Percentiles rank a stretch among this genome's conserved stretches.
Conservation (phyloP, 37 sponge, comb jelly and placozoan species). For the Beroe forskalii region DNA sequence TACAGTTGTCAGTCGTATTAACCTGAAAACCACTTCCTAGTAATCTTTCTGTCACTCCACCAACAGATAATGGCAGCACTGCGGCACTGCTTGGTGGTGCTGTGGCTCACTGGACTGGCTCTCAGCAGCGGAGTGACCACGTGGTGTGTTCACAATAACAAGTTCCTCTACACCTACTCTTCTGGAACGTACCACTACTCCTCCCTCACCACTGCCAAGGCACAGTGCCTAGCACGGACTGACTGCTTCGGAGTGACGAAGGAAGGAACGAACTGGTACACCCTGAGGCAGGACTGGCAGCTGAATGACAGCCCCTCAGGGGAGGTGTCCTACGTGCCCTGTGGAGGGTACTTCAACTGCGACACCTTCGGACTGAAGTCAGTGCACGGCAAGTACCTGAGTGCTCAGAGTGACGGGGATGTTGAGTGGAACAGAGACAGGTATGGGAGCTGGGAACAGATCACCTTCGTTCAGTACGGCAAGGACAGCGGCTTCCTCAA, state of each 20-base stretch:
- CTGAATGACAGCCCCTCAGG: not conserved
- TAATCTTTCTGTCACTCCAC: too few species aligned
- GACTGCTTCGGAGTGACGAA: not conserved
- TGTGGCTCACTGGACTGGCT: not conserved
- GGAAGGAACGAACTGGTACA: not conserved
- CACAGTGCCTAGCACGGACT: not conserved
- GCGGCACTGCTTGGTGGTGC: too few species aligned
- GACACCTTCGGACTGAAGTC: not conserved
- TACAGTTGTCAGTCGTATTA: too few species aligned
- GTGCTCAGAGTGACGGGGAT: not conserved
- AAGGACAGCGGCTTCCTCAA: conserved; percentile 5
- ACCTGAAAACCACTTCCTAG: too few species aligned
- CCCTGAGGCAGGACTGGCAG: not conserved
- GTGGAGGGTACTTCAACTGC: conserved; percentile 34
- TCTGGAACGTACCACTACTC: not conserved
- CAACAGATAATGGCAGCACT: too few species aligned
- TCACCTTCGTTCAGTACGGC: conserved; percentile 20
- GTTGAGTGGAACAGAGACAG: not conserved
- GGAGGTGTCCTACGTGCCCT: not conserved
- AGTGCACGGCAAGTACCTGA: not conserved
- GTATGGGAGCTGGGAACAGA: not conserved
- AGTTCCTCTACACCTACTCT: not conserved
- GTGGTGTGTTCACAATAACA: not conserved
- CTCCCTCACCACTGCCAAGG: not conserved
- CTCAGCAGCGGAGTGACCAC: not conserved